phyloP scores from a whole-genome alignment of 2,797 vertebrate species.

The Chaetodon trifasciatus region DNA sequence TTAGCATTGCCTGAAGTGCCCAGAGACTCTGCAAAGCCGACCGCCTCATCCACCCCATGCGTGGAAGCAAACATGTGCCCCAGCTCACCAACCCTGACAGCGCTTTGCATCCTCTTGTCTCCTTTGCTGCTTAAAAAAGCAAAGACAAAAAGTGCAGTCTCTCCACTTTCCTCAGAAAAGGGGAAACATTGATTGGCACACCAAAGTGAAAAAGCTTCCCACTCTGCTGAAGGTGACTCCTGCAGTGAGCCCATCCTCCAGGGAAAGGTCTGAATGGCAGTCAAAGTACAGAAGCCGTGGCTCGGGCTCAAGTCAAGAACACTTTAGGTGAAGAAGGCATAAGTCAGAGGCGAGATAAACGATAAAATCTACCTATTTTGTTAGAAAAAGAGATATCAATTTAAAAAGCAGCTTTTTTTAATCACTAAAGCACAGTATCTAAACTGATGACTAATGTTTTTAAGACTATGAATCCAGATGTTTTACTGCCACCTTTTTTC shows the following conservation, averaged over 20 bases:
- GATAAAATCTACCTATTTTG: not conserved
- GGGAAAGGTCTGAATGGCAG: constrained; percentile 30
- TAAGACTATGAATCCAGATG: not conserved
- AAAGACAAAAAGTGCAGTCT: constrained; percentile 17
- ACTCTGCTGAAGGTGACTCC: constrained; percentile 64
- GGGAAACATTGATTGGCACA: constrained; percentile 34
- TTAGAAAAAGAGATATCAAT: not conserved
- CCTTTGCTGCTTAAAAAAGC: not conserved
- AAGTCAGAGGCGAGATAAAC: not conserved
- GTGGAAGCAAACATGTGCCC: constrained; percentile 10
- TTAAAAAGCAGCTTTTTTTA: not conserved
- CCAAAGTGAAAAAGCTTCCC: constrained; percentile 30
- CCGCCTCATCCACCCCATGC: not conserved
- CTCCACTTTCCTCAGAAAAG: constrained; percentile 31
- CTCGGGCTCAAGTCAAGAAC: constrained; percentile 8
- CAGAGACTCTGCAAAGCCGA: not conserved
- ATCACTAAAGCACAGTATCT: not conserved
- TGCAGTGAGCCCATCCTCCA: constrained; percentile 27
- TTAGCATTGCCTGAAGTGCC: constrained; percentile 1
- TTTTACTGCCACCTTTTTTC: not conserved
- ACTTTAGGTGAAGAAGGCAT: constrained; percentile 4
- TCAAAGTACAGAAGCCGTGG: constrained; percentile 14
- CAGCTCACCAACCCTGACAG: not conserved
- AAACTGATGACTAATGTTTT: not conserved
- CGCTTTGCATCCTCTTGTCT: constrained; percentile 16